These are phyloP conservation scores for Argopecten irradians DNA, from an alignment of 1,140 invertebrate species.

Conservation along the genomic window DNA sequence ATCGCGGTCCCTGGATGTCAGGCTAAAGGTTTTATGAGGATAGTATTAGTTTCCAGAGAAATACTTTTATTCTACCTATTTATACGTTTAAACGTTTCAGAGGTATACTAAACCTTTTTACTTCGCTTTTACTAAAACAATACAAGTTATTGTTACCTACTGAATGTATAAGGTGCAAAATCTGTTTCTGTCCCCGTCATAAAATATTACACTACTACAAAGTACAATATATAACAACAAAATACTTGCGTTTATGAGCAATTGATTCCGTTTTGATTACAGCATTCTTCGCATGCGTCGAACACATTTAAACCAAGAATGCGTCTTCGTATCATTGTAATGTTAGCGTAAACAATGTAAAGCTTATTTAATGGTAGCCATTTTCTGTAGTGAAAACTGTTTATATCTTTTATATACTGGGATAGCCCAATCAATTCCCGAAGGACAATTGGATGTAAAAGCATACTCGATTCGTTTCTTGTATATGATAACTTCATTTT, in stretches of 20 bases:
- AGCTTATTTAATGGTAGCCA: neutral
- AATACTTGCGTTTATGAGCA: neutral
- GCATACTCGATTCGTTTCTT: neutral
- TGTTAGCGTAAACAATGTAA: conserved; percentile 1
- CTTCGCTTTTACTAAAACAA: no score
- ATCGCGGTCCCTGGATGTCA: no score
- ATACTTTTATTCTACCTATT: no score
- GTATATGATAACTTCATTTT: conserved; percentile 12
- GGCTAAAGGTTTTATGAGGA: no score
- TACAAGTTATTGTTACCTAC: no score
- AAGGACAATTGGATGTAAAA: conserved; percentile 17
- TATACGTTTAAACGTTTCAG: no score
- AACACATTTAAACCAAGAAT: neutral
- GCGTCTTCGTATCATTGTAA: neutral
- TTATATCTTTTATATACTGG: neutral
- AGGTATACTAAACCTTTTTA: no score
- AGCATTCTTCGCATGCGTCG: neutral
- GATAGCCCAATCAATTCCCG: neutral
- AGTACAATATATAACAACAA: neutral
- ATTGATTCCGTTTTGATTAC: neutral
- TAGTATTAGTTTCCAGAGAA: no score
- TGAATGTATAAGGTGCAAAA: no score
- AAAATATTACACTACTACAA: no score
- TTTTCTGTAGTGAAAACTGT: conserved; percentile 2
- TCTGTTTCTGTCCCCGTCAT: neutral